A percentile compares a stretch with the other conserved stretches of the same genome.
Conservation (phyloP, 2,797 vertebrate genomes). For the Kryptolebias ocellatus region DNA sequence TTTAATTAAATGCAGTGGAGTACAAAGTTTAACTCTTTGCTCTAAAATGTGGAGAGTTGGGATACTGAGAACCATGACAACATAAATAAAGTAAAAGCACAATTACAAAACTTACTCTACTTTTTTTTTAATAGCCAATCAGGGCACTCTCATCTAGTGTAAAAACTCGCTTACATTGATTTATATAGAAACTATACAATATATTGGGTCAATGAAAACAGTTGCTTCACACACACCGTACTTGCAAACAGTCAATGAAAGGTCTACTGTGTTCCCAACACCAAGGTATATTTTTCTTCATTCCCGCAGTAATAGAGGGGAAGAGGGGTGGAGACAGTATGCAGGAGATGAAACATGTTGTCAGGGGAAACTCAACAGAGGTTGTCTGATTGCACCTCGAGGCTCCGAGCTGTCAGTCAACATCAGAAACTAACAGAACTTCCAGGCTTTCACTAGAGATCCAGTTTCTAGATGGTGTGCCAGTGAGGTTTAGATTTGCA, state of each 20-base stretch:
- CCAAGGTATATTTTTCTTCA: slow-evolving; percentile 32
- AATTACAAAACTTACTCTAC: too few relatives aligned
- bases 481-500: slow-evolving; percentile 34
- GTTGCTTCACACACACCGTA: not conserved
- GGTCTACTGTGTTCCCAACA: slow-evolving; percentile 5
- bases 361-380: slow-evolving; percentile 44
- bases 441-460: slow-evolving; percentile 31
- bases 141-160: too few relatives aligned
- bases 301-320: slow-evolving; percentile 31
- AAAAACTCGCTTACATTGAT: too few relatives aligned
- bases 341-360: slow-evolving; percentile 32
- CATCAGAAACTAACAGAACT: slow-evolving; percentile 46
- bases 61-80: too few relatives aligned
- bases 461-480: slow-evolving; percentile 32
- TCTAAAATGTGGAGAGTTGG: too few relatives aligned
- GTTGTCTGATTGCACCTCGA: slow-evolving; percentile 54
- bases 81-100: too few relatives aligned
- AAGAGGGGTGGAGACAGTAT: slow-evolving; percentile 21
- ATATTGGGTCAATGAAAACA: not conserved
- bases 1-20: too few relatives aligned
- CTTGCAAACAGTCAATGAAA: slow-evolving; percentile 14
- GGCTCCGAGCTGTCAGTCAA: slow-evolving; percentile 70
- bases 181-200: too few relatives aligned
- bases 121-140: too few relatives aligned
- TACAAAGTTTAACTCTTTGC: too few relatives aligned